Base-by-base conservation (phyloP, 2,113 vertebrate species). In the Labrus mixtus region DNA sequence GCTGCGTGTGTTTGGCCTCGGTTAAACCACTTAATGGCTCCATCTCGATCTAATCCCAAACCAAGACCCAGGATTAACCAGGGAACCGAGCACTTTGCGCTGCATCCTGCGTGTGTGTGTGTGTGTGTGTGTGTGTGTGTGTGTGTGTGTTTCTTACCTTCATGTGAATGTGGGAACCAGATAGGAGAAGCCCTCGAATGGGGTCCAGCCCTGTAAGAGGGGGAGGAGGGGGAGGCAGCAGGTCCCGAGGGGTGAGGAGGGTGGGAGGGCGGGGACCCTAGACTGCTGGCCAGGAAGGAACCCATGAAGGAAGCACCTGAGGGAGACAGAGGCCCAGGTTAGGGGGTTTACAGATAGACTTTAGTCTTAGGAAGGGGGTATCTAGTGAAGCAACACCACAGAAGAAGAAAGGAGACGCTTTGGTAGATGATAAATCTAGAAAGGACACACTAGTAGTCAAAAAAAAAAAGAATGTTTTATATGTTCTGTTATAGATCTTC, bases 81-180 rank as follows among this genome's bases (percentile, higher is more conserved):
- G 66, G 82, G 62, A 89, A 77, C 79, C 79, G 3, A 73, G 73
- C 76, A 75, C 73, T 68, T 57, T 56, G 57, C 16, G 53, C 78
- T 77, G 66, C 77, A 22, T 84, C 58, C 41, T 70, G 60, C 10
- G 6, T 78, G 56, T 54, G 54, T 53, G 62, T 45, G 64, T 74
- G 63, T 69, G 61, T 55, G 43, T 48, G 68, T 73, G 54, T 46
- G 53, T 45, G 10, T 58, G 67, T 61, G 64, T 66, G 64, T 46
- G 56, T 37, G 29, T 60, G 25, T 75, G 61, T 64, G 41, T 54
- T 54, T 64, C 88, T 95, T 94, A 98, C 98, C 98, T 97, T 99
- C 97, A 10, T 98, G 97, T 70, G 97, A 96, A 91, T 98, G 97
- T n/a, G 97, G 96, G 93, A 98, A 97, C 98, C 98, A 99, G 92